Conservation (phyloP, 2,797 vertebrate species). For the Tokudaia tokunoshimensis region DNA sequence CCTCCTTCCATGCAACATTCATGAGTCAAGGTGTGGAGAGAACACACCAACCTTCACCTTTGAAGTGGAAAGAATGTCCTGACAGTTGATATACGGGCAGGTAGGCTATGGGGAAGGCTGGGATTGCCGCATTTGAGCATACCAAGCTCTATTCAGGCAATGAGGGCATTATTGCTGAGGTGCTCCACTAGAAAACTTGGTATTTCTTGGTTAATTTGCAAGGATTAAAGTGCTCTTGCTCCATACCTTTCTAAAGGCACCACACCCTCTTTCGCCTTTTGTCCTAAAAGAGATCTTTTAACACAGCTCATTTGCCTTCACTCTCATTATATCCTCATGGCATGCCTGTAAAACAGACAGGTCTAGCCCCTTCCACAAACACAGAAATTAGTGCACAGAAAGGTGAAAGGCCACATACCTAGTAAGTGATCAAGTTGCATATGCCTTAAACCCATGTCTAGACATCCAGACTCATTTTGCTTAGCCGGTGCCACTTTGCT, state of each 20-base stretch:
- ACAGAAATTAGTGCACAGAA: conserved; percentile 52
- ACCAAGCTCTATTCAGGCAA: not conserved
- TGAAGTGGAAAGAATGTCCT: conserved; percentile 32
- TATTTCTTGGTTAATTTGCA: conserved; percentile 50
- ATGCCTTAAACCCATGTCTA: conserved; percentile 74
- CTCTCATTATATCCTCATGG: conserved; percentile 34
- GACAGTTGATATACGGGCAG: conserved; percentile 73
- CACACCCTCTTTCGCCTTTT: conserved; percentile 16
- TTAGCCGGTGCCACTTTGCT: conserved; percentile 51
- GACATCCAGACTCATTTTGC: conserved; percentile 63
- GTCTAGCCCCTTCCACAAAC: conserved; percentile 21
- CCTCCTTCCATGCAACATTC: conserved; percentile 80
- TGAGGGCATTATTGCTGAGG: not conserved
- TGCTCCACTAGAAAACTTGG: conserved; percentile 48
- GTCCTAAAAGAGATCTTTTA: conserved; percentile 64
- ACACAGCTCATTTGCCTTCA: conserved; percentile 22
- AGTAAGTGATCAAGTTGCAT: conserved; percentile 58
- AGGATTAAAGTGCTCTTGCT: conserved; percentile 47
- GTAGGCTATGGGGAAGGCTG: not conserved
- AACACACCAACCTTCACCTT: conserved; percentile 68
- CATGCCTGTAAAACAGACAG: conserved; percentile 40
- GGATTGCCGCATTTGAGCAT: not conserved
- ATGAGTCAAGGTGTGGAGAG: conserved; percentile 80
- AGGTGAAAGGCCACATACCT: conserved; percentile 69
- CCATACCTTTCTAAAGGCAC: conserved; percentile 40